A percentile compares a stretch with the other conserved stretches of the same genome.
These are phyloP conservation scores for Venturia canescens DNA, from an alignment of 1,140 invertebrate genomes.

Conservation along the genomic window DNA sequence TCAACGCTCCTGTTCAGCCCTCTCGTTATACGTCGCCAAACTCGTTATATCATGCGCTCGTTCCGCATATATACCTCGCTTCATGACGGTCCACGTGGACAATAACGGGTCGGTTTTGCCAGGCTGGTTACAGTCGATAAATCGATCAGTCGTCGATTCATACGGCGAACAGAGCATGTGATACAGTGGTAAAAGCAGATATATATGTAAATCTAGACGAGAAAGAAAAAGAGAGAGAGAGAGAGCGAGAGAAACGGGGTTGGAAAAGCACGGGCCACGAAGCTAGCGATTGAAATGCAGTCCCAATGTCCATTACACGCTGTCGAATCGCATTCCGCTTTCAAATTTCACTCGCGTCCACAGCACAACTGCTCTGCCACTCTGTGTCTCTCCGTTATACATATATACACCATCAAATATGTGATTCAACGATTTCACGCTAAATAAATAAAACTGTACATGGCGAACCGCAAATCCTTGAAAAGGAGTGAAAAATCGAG, in stretches of 20 bases:
- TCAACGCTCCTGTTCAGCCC: neutral
- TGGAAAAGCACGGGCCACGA: neutral
- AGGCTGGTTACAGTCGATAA: constrained; percentile 32
- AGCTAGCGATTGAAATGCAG: constrained; percentile 39
- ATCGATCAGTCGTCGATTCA: constrained; percentile 42
- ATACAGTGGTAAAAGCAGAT: constrained; percentile 21
- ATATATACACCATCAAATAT: constrained; percentile 25
- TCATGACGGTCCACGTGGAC: constrained; percentile 27
- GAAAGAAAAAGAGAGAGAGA: neutral
- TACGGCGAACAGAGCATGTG: constrained; percentile 17
- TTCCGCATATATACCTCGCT: neutral
- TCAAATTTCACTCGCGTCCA: constrained; percentile 18
- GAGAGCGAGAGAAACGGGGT: neutral
- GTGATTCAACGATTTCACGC: constrained; percentile 36
- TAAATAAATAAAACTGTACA: constrained; percentile 34
- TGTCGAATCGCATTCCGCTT: constrained; percentile 39
- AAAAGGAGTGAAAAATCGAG: neutral
- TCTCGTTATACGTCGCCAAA: constrained; percentile 30
- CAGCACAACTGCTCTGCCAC: neutral
- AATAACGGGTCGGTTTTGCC: constrained; percentile 28
- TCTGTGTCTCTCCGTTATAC: neutral
- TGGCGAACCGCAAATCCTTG: neutral
- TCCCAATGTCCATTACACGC: constrained; percentile 42
- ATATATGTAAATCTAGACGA: constrained; percentile 1
- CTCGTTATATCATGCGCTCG: constrained; percentile 36